Conservation (phyloP, 2,113 vertebrate genomes). For the Sisor rabdophorus region DNA sequence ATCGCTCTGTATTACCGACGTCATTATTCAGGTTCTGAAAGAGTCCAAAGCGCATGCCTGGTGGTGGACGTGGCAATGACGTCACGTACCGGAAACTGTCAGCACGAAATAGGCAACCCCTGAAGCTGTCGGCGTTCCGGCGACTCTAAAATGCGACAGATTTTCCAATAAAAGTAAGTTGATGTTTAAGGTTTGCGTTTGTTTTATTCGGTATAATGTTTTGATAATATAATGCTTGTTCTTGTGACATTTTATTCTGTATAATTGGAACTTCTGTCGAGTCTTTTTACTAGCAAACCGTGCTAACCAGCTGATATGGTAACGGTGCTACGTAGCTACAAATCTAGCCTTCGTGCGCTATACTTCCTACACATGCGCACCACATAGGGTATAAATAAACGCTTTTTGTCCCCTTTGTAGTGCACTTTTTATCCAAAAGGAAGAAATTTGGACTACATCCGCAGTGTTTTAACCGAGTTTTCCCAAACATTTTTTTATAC, state of each 20-base stretch:
- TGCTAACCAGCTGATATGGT: slow-evolving; percentile 34
- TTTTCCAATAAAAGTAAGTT: slow-evolving; percentile 31
- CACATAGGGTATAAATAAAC: not conserved
- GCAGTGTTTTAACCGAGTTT: not conserved
- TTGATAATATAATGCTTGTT: not conserved
- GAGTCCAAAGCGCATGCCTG: slow-evolving; percentile 24
- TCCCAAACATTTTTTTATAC: not conserved
- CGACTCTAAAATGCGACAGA: slow-evolving; percentile 34
- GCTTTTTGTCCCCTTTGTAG: not conserved
- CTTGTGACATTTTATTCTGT: not conserved
- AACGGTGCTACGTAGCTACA: slow-evolving; percentile 8
- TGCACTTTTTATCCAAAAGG: not conserved
- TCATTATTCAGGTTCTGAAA: slow-evolving; percentile 20
- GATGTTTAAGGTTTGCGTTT: too few relatives aligned
- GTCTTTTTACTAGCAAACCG: slow-evolving; percentile 1
- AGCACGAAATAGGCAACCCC: slow-evolving; percentile 61
- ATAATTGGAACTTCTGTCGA: not conserved
- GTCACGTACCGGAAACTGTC: slow-evolving; percentile 67
- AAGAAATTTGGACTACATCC: not conserved
- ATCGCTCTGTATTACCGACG: not conserved
- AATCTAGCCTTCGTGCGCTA: not conserved
- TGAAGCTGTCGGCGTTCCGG: slow-evolving; percentile 44
- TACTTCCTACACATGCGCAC: not conserved
- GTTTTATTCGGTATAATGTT: not conserved
- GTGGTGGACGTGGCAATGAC: slow-evolving; percentile 73